Base-by-base conservation (phyloP, 1,140 invertebrate species). In the Ips nitidus region DNA sequence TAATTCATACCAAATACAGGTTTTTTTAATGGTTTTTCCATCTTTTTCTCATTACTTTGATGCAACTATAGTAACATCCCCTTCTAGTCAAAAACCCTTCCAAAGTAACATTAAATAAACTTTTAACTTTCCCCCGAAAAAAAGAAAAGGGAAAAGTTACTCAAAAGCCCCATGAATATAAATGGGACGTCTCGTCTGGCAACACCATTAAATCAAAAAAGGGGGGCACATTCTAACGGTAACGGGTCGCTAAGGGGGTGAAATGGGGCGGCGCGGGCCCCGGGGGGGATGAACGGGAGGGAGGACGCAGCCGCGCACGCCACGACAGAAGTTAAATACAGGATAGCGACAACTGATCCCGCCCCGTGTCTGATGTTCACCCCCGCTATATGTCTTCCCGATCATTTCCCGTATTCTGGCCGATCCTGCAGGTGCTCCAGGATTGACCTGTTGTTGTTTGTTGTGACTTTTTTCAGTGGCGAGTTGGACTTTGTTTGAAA, bases 291-390 rank as follows among this genome's bases (percentile, higher is more conserved):
- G 8, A 37, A 22, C 22, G 22, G 38, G 52, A 40, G 60, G 62
- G 58, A 73, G 59, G 70, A 71, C 71, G 75, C 71, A 76, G 70
- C 56, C 71, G 75, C 75, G 71, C 71, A 63, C 68, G 73, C 66
- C 69, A 70, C 69, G 70, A 75, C 76, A 79, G 78, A 79, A 79
- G 78, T 79, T 79, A 79, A 79, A 79, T 75, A 78, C 77, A 75
- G 78, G 78, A 76, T 77, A 73, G 77, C 78, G 75, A 77, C 73
- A 57, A 77, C 75, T 78, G 77, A 79, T 79, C 78, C 78, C 78
- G 78, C 78, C 78, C 76, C 76, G 74, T 52, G 47, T 72, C 66
- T 69, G 62, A 69, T 61, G 69, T 68, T 65, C 71, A 55, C 67
- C 67, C 42, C 47, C 52, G 7, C 42, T 57, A 60, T 64, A 39